Percentiles rank a stretch among this genome's conserved stretches.
Conservation (phyloP, 2,888 invertebrate genomes). For the Calliopum simillimum region DNA sequence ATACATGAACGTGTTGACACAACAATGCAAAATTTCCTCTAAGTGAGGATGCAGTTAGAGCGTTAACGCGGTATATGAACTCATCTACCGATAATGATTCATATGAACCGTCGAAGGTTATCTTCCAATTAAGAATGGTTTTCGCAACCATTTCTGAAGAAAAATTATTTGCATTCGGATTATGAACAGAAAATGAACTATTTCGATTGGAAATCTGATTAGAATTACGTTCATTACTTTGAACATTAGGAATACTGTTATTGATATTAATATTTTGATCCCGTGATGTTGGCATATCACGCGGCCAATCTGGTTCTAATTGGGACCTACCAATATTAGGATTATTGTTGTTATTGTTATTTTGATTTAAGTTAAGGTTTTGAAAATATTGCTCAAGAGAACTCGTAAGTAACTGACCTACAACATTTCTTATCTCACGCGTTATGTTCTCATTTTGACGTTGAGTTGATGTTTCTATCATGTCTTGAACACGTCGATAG, state of each 20-base stretch:
- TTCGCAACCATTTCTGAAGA: too few species aligned
- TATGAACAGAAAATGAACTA: background rate
- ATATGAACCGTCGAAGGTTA: background rate
- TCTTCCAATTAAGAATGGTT: too few species aligned
- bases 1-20: constrained; percentile 13
- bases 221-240: background rate
- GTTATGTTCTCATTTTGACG: background rate
- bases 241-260: background rate
- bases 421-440: background rate
- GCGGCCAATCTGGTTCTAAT: too few species aligned
- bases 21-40: constrained; percentile 11
- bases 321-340: too few species aligned
- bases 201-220: background rate
- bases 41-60: background rate
- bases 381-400: constrained; percentile 3
- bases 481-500: background rate
- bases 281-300: too few species aligned
- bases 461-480: background rate
- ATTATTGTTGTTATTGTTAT: too few species aligned
- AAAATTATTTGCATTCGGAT: too few species aligned
- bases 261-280: background rate
- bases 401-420: background rate
- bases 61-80: constrained; percentile 5
- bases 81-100: constrained; percentile 4
- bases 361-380: background rate